These are phyloP conservation scores for Drosophila sp. DNA, from an alignment of 1,140 invertebrate species.

Conservation along the genomic window DNA sequence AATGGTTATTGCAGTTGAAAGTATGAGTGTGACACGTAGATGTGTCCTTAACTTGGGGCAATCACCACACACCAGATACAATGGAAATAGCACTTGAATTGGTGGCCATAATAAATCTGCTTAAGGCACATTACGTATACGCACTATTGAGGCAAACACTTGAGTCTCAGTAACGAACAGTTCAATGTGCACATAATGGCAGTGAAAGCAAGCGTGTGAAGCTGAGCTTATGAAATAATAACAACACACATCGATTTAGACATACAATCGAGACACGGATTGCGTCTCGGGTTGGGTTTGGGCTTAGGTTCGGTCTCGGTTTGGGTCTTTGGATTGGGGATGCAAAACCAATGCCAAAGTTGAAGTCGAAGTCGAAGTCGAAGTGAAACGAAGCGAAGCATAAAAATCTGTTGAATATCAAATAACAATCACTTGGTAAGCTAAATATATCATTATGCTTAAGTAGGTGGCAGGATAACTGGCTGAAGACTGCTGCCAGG, in stretches of 20 bases:
- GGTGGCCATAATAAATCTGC: constrained; percentile 33
- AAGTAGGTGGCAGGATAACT: constrained; percentile 68
- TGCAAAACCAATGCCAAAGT: constrained; percentile 11
- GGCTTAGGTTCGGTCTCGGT: neutral
- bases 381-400: constrained; percentile 35
- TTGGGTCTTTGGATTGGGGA: neutral
- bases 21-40: constrained; percentile 2
- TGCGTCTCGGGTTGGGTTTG: neutral
- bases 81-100: neutral
- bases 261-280: constrained; percentile 34
- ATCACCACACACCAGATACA: neutral
- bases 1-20: constrained; percentile 34
- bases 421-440: constrained; percentile 83
- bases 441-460: constrained; percentile 83
- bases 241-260: constrained; percentile 66
- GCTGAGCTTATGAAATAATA: constrained; percentile 68
- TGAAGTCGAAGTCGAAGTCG: constrained; percentile 14
- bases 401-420: constrained; percentile 81
- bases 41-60: no score
- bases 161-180: constrained; percentile 7
- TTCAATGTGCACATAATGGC: constrained; percentile 36
- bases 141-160: constrained; percentile 48
- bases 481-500: constrained; percentile 44
- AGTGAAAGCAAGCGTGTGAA: constrained; percentile 26
- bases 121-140: constrained; percentile 60